Base-by-base conservation (phyloP, 64 coral and sea anemone genomes). In the Porites lutea region DNA sequence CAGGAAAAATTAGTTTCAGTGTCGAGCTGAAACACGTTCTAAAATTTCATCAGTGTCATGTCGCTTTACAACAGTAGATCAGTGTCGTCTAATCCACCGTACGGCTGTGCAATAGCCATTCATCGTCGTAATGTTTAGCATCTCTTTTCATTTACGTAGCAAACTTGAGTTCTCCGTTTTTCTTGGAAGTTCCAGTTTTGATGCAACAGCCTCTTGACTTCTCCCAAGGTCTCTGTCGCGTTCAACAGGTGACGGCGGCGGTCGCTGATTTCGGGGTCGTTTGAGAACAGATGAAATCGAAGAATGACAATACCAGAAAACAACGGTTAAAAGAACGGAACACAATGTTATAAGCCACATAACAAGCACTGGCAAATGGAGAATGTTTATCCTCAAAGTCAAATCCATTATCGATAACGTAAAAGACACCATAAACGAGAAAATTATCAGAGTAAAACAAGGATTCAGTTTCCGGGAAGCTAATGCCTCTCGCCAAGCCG, bases 401-500 rank as follows among this genome's bases (percentile, higher is more conserved):
- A 83, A 51, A 61, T 65, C 79, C 14, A 83, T 16, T 48, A 83
- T 83, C 13, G 79, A 83, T 12, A 83, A 6, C 0, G 79, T 83
- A 37, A 83, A 83, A 63, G 79, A 63, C 44, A 83, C 79, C 79
- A 83, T 83, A 19, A 83, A 83, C 3, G 79, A 83, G 51, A 83
- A 66, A 14, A 83, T 82, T 18, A 82, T 46, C 27, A 82, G 2
- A 18, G 78, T 83, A 43, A 63, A 83, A 83, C 79, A 83, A 44
- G 79, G 79, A 37, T 63, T 83, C 8, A 83, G 60, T 19, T 65
- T 83, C 0, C 13, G 16, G 15, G 79, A 83, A 49, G 63, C 66
- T 4, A 83, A 15, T 15, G 79, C 79, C 43, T 83, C 59, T 8
- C 79, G 79, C 20, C 65, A 49, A 8, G 58, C 45, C 59, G 60